Conservation (phyloP, 2,113 vertebrate genomes). For the Rutilus rutilus region DNA sequence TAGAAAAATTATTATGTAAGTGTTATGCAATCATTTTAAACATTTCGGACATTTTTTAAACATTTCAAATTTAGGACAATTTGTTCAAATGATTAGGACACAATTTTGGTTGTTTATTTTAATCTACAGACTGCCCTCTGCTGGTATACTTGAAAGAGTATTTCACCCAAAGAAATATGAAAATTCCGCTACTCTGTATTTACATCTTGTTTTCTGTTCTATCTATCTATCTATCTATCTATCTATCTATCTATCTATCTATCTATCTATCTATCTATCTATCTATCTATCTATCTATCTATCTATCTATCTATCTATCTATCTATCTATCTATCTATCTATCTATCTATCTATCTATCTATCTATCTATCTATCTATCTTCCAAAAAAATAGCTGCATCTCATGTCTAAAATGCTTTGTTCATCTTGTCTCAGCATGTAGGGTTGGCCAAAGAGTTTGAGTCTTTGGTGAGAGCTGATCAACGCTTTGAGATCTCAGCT, state of each 20-base stretch:
- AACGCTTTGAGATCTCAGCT: slow-evolving; percentile 89
- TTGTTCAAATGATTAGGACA: neutral
- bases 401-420: neutral
- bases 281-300: neutral
- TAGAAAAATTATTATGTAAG: no score
- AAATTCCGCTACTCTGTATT: neutral
- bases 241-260: no score
- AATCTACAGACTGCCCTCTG: slow-evolving; percentile 18
- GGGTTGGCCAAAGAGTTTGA: slow-evolving; percentile 89
- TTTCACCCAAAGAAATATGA: neutral
- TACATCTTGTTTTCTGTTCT: no score
- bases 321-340: no score
- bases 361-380: no score
- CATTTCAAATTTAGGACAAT: neutral
- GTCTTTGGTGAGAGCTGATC: slow-evolving; percentile 82
- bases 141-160: neutral
- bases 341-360: no score
- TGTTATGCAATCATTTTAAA: no score
- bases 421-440: slow-evolving; percentile 79
- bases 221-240: no score
- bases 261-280: no score
- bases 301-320: no score
- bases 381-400: neutral
- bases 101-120: neutral
- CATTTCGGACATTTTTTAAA: no score